These are phyloP conservation scores for Rhamphomyia laevipes DNA, from an alignment of 2,888 invertebrate genomes.

Conservation along the genomic window DNA sequence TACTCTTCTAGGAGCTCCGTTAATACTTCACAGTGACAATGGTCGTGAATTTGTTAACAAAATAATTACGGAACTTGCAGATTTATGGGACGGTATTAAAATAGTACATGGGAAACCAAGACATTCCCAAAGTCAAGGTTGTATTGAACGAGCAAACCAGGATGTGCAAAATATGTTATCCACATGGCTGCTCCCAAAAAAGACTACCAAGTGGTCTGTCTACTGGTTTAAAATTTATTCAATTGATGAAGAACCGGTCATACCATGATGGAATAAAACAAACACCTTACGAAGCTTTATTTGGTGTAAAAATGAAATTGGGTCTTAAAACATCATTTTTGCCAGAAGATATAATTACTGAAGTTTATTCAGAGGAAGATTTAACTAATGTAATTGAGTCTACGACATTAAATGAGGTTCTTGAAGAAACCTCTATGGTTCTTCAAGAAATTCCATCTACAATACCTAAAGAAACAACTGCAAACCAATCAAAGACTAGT, in stretches of 20 bases:
- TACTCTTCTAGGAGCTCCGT: too few relatives aligned
- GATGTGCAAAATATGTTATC: conserved; percentile 28
- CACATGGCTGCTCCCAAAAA: conserved; percentile 25
- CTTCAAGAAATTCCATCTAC: not conserved
- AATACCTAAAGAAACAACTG: not conserved
- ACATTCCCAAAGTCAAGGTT: conserved; percentile 24
- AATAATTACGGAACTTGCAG: too few relatives aligned
- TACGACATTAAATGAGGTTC: not conserved
- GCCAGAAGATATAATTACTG: not conserved
- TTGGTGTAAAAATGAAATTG: conserved; percentile 19
- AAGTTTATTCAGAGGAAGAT: not conserved
- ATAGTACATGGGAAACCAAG: too few relatives aligned
- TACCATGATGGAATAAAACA: conserved; percentile 27
- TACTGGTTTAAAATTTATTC: too few relatives aligned
- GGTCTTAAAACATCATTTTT: conserved; percentile 1
- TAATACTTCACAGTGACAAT: too few relatives aligned
- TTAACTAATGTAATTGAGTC: not conserved
- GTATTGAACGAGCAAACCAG: conserved; percentile 26
- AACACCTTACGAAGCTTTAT: conserved; percentile 29
- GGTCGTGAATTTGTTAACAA: too few relatives aligned
- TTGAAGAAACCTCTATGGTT: too few relatives aligned
- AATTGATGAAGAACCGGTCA: conserved; percentile 33
- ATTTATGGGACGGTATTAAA: too few relatives aligned
- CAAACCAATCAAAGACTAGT: not conserved
- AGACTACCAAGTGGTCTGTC: conserved; percentile 29